A percentile compares a stretch with the other conserved stretches of the same genome.
phyloP scores from a whole-genome alignment of 2,113 vertebrate genomes.

The Pagrus major region DNA sequence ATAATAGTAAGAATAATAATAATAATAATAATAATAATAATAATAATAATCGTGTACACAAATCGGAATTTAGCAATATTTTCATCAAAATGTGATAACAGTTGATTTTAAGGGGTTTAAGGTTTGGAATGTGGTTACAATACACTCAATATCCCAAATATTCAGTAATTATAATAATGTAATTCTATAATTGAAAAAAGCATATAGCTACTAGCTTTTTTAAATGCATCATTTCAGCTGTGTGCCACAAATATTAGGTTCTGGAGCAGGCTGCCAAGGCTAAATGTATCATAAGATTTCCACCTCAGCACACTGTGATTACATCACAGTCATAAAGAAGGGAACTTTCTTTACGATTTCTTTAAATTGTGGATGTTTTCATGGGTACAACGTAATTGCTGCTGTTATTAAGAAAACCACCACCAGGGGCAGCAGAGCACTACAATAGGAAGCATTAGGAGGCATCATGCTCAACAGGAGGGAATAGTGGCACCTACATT shows the following conservation, averaged over 20 bases:
- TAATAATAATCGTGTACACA: too few species aligned
- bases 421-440: conserved; percentile 71
- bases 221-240: background rate
- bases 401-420: conserved; percentile 21
- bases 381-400: background rate
- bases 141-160: background rate
- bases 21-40: too few species aligned
- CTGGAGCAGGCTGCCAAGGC: background rate
- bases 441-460: background rate
- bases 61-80: background rate
- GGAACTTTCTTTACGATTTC: too few species aligned
- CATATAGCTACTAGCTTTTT: background rate
- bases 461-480: conserved; percentile 28
- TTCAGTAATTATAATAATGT: background rate
- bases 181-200: background rate
- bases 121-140: background rate
- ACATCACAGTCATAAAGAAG: background rate
- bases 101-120: background rate
- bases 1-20: too few species aligned
- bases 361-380: background rate
- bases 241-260: background rate
- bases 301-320: background rate
- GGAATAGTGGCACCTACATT: conserved; percentile 31
- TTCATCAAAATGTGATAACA: background rate
- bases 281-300: background rate